Percentiles rank a stretch among this genome's conserved stretches.
Evolutionary conservation across 1,140 invertebrate genomes (phyloP).

Genomic region (Calliphora vicina): DNA sequence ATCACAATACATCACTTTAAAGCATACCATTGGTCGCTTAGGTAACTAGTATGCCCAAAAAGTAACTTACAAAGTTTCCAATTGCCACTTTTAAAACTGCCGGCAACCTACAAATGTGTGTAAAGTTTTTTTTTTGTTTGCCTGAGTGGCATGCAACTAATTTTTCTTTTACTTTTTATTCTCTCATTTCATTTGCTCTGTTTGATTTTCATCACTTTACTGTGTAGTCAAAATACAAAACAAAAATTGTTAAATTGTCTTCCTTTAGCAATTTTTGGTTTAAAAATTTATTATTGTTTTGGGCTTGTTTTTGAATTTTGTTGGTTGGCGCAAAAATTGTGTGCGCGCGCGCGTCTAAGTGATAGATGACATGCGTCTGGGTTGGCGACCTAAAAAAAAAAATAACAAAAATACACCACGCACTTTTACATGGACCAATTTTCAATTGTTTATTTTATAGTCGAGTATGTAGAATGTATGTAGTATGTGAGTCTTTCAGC

Average conservation of each 20-base stretch:
- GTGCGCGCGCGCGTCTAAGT: conserved; percentile 4
- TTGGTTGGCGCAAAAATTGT: not conserved
- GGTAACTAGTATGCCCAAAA: too few relatives aligned
- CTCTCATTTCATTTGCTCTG: not conserved
- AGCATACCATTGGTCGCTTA: too few relatives aligned
- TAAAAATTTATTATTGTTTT: not conserved
- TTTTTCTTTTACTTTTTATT: not conserved
- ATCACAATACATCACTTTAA: too few relatives aligned
- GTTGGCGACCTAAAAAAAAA: conserved; percentile 23
- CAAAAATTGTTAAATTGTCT: not conserved
- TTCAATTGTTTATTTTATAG: conserved; percentile 9
- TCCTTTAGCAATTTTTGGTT: not conserved
- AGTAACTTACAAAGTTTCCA: too few relatives aligned
- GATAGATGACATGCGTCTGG: conserved; percentile 33
- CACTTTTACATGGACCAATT: conserved; percentile 31
- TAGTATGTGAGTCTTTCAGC: not conserved
- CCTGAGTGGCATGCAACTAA: not conserved
- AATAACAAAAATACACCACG: not conserved
- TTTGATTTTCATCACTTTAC: not conserved
- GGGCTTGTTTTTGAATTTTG: not conserved
- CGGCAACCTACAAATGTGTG: too few relatives aligned
- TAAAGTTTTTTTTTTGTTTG: too few relatives aligned
- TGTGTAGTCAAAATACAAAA: not conserved
- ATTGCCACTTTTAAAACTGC: too few relatives aligned
- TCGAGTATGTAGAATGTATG: too few relatives aligned